Conservation (phyloP, 2,888 invertebrate genomes). For the Portevinia maculata region DNA sequence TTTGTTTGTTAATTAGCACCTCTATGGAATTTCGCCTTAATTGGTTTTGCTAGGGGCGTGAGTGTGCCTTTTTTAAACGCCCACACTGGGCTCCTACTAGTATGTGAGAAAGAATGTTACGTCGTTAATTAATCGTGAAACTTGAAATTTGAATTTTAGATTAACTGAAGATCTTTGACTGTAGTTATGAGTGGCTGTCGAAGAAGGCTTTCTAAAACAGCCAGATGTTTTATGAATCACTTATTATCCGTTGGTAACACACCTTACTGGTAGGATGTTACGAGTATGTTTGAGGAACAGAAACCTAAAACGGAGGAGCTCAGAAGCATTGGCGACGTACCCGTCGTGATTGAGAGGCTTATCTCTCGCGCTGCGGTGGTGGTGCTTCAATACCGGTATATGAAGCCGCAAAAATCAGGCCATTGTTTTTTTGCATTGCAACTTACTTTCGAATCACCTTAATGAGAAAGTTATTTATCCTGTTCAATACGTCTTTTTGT, state of each 20-base stretch:
- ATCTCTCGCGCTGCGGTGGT: no score
- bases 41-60: slow-evolving; percentile 66
- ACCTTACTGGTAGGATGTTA: not conserved
- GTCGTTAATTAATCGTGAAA: slow-evolving; percentile 73
- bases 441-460: no score
- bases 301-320: not conserved
- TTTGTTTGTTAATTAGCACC: slow-evolving; percentile 73
- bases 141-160: slow-evolving; percentile 71
- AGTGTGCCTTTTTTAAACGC: slow-evolving; percentile 65
- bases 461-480: no score
- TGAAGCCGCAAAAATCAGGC: no score
- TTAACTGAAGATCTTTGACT: slow-evolving; percentile 50
- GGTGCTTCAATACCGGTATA: no score
- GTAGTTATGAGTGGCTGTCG: slow-evolving; percentile 4
- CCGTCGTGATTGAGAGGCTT: no score
- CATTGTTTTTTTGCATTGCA: no score
- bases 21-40: slow-evolving; percentile 65
- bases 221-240: slow-evolving; percentile 30
- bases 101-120: slow-evolving; percentile 25
- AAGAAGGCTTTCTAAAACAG: slow-evolving; percentile 47
- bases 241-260: not conserved
- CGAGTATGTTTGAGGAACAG: not conserved
- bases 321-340: no score
- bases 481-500: no score
- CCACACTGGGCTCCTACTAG: slow-evolving; percentile 22